Evolutionary conservation across 2,888 invertebrate genomes (phyloP).

Genomic region (Andrena bicolor): DNA sequence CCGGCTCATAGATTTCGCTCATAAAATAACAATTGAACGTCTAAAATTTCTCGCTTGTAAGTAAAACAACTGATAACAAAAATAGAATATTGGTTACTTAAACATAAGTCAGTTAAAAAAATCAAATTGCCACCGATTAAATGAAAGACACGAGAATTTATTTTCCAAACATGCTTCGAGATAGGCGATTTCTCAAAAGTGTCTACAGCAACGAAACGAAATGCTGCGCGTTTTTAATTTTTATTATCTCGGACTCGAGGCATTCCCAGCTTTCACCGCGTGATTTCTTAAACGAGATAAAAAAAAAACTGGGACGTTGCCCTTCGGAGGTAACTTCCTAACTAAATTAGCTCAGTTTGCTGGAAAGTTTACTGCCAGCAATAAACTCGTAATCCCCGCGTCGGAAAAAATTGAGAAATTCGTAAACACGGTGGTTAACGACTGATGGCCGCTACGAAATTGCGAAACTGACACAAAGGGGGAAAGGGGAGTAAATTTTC

Average conservation of each 20-base stretch:
- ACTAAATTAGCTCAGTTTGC: conserved; percentile 39
- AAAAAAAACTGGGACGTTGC: conserved; percentile 40
- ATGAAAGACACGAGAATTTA: background rate
- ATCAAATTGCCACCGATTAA: background rate
- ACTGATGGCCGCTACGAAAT: conserved; percentile 29
- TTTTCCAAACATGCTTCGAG: background rate
- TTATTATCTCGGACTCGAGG: conserved; percentile 11
- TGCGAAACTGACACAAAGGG: background rate
- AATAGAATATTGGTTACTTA: background rate
- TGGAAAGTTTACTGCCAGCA: conserved; percentile 36
- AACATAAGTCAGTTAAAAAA: background rate
- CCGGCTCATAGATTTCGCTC: background rate
- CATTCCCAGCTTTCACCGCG: conserved; percentile 16
- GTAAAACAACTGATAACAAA: background rate
- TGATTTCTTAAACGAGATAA: conserved; percentile 41
- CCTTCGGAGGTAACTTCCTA: conserved; percentile 36
- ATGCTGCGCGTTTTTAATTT: background rate
- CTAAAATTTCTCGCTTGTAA: background rate
- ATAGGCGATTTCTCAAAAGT: background rate
- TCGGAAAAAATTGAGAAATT: conserved; percentile 48
- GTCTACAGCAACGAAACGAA: background rate
- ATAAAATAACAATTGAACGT: background rate
- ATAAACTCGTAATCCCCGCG: conserved; percentile 46
- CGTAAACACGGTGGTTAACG: conserved; percentile 46
- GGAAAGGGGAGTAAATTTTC: conserved; percentile 3